Percentiles rank a stretch among this genome's conserved stretches.
These are phyloP conservation scores for Nomada goodeniana DNA, from an alignment of 2,888 invertebrate genomes.

Conservation along the genomic window DNA sequence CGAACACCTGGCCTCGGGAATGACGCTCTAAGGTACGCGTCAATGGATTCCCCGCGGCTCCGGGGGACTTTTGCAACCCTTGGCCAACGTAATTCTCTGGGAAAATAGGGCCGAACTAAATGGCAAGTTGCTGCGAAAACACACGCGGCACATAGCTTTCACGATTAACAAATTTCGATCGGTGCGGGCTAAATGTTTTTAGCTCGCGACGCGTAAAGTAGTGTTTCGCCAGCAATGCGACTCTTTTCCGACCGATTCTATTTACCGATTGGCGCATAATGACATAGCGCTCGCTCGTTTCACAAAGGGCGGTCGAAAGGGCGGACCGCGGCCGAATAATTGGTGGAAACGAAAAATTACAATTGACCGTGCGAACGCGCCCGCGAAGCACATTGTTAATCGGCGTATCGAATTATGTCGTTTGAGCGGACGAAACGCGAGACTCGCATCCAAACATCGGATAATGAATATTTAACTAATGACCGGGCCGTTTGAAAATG, in stretches of 20 bases:
- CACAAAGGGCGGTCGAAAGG: conserved; percentile 12
- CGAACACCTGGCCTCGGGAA: not conserved
- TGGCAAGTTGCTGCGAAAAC: no score
- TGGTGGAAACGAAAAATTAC: conserved; percentile 19
- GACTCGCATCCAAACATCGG: conserved; percentile 55
- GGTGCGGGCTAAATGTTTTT: no score
- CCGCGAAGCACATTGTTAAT: conserved; percentile 27
- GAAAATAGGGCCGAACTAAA: no score
- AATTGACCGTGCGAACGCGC: conserved; percentile 1
- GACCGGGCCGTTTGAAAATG: conserved; percentile 43
- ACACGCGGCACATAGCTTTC: no score
- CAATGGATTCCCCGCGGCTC: not conserved
- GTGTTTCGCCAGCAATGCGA: conserved; percentile 2
- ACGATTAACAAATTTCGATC: no score
- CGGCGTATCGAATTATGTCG: conserved; percentile 49
- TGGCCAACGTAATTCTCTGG: no score
- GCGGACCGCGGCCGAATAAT: conserved; percentile 5
- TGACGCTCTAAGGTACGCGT: not conserved
- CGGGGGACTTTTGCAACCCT: no score
- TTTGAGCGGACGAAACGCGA: conserved; percentile 48
- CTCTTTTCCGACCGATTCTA: conserved; percentile 9
- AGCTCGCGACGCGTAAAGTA: no score
- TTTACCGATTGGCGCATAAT: conserved; percentile 33
- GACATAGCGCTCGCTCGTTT: conserved; percentile 10
- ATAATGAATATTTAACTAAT: conserved; percentile 68